Conservation (phyloP, 2,797 vertebrate species). For the Toxotes lorentzi region DNA sequence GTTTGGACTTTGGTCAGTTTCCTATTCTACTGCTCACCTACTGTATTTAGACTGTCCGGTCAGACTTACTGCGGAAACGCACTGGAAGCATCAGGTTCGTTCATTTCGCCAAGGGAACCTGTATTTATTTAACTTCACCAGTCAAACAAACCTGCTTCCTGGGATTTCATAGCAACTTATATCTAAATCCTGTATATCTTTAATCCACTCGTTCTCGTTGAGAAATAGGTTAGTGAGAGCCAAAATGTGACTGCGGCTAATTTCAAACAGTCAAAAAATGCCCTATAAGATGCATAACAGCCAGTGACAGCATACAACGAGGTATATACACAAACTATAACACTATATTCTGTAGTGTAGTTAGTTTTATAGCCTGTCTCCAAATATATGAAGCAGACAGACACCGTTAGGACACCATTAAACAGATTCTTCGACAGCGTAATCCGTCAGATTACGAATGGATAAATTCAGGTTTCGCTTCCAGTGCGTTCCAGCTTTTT, state of each 20-base stretch:
- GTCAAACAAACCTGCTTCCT: neutral
- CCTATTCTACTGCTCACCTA: conserved; percentile 53
- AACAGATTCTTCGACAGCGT: no score
- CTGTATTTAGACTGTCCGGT: conserved; percentile 53
- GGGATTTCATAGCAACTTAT: neutral
- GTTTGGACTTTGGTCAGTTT: conserved; percentile 70
- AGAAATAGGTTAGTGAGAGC: conserved; percentile 9
- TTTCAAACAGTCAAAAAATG: neutral
- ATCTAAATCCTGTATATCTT: conserved; percentile 10
- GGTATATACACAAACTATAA: neutral
- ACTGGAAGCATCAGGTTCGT: conserved; percentile 61
- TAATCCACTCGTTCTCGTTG: neutral
- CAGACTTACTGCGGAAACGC: conserved; percentile 59
- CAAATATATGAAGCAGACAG: conserved; percentile 8
- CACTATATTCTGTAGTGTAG: conserved; percentile 40
- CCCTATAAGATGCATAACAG: conserved; percentile 2
- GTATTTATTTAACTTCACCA: neutral
- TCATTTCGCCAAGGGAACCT: neutral
- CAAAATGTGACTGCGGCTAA: neutral
- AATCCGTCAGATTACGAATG: neutral
- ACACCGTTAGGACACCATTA: neutral
- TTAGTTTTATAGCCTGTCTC: conserved; percentile 7
- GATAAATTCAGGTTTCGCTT: conserved; percentile 38
- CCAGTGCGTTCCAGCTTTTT: conserved; percentile 69
- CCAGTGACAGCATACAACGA: conserved; percentile 4